Base-by-base conservation (phyloP, 2,888 invertebrate species). In the Caenorhabditis zanzibari region DNA sequence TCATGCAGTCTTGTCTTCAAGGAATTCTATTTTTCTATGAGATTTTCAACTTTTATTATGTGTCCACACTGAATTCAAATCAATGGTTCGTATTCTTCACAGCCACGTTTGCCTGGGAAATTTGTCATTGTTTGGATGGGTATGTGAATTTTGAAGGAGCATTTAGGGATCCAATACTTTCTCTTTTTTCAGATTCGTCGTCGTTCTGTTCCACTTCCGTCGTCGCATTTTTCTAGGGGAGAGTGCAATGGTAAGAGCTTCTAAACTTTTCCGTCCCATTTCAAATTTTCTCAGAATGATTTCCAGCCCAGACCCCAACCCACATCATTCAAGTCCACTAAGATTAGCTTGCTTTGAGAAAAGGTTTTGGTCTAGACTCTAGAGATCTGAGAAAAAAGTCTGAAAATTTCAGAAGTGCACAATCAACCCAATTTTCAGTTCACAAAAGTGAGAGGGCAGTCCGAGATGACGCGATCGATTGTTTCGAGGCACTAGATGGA, bases 101-200 rank as follows among this genome's bases (percentile, higher is more conserved):
- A 1, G 24, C 86, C 9, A 85, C 85, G 0, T 86, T 86, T 44
- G 86, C 86, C 26, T 86, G 86, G 86, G 85, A 86, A 44, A 52
- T 86, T 19, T 86, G 85, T 58, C 86, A 86, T 68, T 82, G 83
- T 61, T 61, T 86, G n/a, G 86, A 86, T 72, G 86, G 86, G 86
- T 86, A n/a, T n/a, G n/a, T n/a, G n/a, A n/a, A 35, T 14, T 26
- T 24, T 26, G 56, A 56, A 28, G 5, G 28, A 7, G 9, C 9
- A 12, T 26, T 56, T 56, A 24, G 26, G 9, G 28, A 16, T 56
- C 28, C 6, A 56, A 1, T 9, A 56, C 26, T 32, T 58, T 32
- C 19, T 32, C 7, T 7, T 32, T 32, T 58, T 75, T 61, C 74
- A 86, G 85, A 41, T 84, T 86, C 58, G 85, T 86, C 41, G 83